phyloP scores from a whole-genome alignment of 2,113 vertebrate species.

The Leptosomus discolor region DNA sequence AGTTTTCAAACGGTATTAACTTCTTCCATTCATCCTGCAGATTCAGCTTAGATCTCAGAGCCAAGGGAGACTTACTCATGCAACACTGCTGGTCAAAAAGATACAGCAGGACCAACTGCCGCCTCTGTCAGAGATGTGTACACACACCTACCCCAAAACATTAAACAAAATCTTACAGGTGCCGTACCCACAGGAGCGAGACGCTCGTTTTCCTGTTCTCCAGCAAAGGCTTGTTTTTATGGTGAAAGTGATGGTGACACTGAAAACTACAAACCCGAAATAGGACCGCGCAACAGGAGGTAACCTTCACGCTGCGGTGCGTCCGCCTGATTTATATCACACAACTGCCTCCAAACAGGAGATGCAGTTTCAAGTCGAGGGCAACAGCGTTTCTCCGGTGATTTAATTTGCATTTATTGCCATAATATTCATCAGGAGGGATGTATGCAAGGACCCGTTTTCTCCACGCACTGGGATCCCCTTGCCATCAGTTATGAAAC shows the following conservation, averaged over 20 bases:
- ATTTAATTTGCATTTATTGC: not conserved
- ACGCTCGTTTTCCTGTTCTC: not conserved
- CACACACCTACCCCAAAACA: not conserved
- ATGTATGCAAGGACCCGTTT: not conserved
- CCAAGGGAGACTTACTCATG: not conserved
- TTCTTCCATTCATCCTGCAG: not conserved
- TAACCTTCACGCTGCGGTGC: not conserved
- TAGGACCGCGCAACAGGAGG: not conserved
- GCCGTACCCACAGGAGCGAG: fast-evolving
- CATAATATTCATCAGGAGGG: not conserved
- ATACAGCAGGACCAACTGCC: not conserved
- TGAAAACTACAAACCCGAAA: not conserved
- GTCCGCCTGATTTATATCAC: not conserved
- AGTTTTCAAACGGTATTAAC: not conserved
- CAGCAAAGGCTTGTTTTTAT: not conserved
- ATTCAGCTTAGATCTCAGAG: not conserved
- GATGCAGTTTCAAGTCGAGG: not conserved
- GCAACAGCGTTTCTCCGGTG: not conserved
- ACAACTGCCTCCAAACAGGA: not conserved
- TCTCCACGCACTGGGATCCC: not conserved
- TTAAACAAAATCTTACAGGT: not conserved
- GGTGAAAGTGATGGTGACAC: not conserved
- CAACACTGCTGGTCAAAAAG: not conserved
- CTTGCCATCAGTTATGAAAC: not conserved
- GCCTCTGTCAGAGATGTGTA: too few species aligned